Evolutionary conservation across 2,797 vertebrate species (phyloP), one percentile per base, ranked within the genome.

Genomic region (Margarornis squamiger): DNA sequence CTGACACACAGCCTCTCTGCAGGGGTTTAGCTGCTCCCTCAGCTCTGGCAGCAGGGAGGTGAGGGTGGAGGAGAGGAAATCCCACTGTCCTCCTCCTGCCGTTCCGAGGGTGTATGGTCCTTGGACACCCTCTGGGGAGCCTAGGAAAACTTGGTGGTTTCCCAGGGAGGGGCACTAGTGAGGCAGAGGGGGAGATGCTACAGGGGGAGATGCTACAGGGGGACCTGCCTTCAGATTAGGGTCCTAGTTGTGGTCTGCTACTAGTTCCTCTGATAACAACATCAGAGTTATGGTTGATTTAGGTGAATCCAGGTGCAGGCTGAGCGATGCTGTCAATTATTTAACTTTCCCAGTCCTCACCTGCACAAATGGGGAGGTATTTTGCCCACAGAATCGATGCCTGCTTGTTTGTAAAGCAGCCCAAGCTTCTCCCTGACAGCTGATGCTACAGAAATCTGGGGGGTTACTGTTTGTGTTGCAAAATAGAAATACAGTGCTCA

Each of bases 101-200:
- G 1, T n/a, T 80, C 48, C 58, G 41, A 77, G 75, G 34, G 10
- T 10, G 7, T 0, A 0, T 7, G 5, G 51, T 66, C 59, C 75
- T 63, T 8, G 3, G 21, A 54, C 3, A 10, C 14, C 23, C 52
- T 71, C 16, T 0, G 1, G 19, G 32, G 23, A 83, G 24, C 48
- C 16, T 3, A 1, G 36, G 57, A 9, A 62, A 38, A 9, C 52
- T 36, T 48, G 54, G 14, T 29, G 30, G 17, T 23, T 68, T 49
- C 34, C 48, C 32, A 68, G n/a, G 41, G 24, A 78, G 29, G 36
- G 18, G 14, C 6, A 12, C 5, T 16, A 32, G 32, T 0, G 0
- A 38, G 48, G 36, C 65, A 62, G 57, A 61, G 8, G 3, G 30
- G 4, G 29, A 67, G 24, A 43, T n/a, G 30, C 19, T 5, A 2